Evolutionary conservation across 2,888 invertebrate species (phyloP), one percentile per base, ranked within the genome.

Genomic region (Eristalis pertinax): DNA sequence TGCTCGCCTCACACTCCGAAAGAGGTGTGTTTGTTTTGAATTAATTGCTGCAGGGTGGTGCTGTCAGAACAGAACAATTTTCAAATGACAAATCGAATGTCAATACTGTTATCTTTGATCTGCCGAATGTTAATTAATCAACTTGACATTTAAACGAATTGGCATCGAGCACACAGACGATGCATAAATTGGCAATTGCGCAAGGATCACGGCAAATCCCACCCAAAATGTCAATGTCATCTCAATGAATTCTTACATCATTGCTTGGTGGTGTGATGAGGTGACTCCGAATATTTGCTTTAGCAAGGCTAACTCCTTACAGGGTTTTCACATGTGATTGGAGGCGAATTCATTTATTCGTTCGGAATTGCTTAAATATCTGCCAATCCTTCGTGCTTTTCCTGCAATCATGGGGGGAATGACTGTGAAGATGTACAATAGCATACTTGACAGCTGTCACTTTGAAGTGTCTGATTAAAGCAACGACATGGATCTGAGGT

Each of bases 11-110:
- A 1, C 1, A 19, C 5, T n/a, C n/a, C 50, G 5, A 8, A 50
- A 50, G 50, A 50, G 50, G 50, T 50, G 50, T 50, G 50, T 50
- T 50, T 50, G 50, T 50, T 50, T 50, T 50, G 50, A 50, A 50
- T 19, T 50, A 50, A 19, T 50, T 19, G 50, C 50, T 50, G n/a
- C 19, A 2, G 50, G 19, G 1, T 19, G 19, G 1, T 19, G 19
- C 50, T 50, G 50, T 50, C 50, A 50, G 50, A 50, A 2, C 19
- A 22, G 50, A 50, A 19, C 50, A 50, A 7, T 50, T 38, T 50
- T 50, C 50, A 50, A 50, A 50, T 50, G 50, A 50, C 50, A 50
- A 50, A 50, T 50, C 19, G 19, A 50, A 50, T 50, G 50, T 50
- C 50, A 50, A 50, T 50, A 50, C 50, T 8, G 50, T 1, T 50